Base-by-base conservation (phyloP, 2,797 vertebrate genomes). In the Lagocephalus sceleratus region DNA sequence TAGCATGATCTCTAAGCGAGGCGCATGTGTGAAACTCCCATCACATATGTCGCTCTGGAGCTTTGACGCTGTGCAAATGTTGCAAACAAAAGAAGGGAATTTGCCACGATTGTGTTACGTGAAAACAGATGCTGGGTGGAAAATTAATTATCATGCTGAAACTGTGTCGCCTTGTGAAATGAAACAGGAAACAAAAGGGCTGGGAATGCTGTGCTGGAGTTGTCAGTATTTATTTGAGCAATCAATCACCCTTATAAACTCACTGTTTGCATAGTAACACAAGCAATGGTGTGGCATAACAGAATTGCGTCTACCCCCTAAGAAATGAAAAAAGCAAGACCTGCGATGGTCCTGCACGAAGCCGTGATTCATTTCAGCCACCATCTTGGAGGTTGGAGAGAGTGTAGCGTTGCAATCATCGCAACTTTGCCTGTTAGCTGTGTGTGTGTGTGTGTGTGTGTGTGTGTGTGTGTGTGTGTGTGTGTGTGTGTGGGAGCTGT, bases 221-320 rank as follows among this genome's bases (percentile, higher is more conserved):
- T 42, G 40, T 42, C 40, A 42, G 16, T 42, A n/a, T 17, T 42
- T 42, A 42, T 42, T 19, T 42, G 16, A 8, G 10, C 40, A 42
- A 44, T 42, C 40, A 42, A 42, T 42, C 40, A 42, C 40, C 40
- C 17, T 42, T 42, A n/a, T 50, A 46, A 68, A 29, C 32, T 68
- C 54, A 11, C 32, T 26, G 51, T 76, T 63, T 55, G 56, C 45
- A 63, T 22, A 21, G 60, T 54, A 62, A 65, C 21, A 32, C 10
- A 53, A 42, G 19, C 57, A 21, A 39, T 26, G 3, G n/a, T 20
- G 15, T 50, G 16, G 21, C 26, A 44, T 5, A n/a, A 66, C 40
- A 51, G 21, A 51, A 54, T 39, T 26, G 10, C 20, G 55, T 47
- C 41, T 47, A 29, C 47, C 56, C 39, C 8, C 6, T 19, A 42